Base-by-base conservation (phyloP, 2,113 vertebrate genomes). In the Collichthys lucidus region DNA sequence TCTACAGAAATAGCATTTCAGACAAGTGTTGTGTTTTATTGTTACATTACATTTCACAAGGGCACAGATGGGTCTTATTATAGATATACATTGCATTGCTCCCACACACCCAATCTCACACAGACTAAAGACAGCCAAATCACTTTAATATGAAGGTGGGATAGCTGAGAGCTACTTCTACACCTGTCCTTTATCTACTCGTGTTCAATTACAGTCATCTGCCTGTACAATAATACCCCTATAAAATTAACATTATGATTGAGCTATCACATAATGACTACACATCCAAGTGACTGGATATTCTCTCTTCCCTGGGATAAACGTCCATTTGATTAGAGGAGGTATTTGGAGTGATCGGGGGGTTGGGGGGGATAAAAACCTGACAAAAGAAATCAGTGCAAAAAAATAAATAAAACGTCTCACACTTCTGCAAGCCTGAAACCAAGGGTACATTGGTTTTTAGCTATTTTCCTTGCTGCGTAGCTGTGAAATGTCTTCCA, bases 381-480 rank as follows among this genome's bases (percentile, higher is more conserved):
- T 46, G 14, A 83, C 26, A 29, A 74, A 66, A 74, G 61, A 70
- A 91, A 82, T 86, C 69, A n/a, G 71, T 67, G 65, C 83, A 80
- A 74, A 77, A 66, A 82, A 87, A n/a, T n/a, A 84, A 80, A 77
- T 76, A 66, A 83, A 86, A 84, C 15, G 40, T 83, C 77, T 85
- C 62, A 63, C 64, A 74, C 75, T 77, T 66, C 80, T 78, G 81
- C 68, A 52, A 73, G 74, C 79, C 83, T 71, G 76, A 86, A 87
- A 80, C 87, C 83, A 87, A 91, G 75, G 89, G 83, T 85, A 68
- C 89, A 91, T 90, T 57, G 64, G 82, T 86, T 92, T 92, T 79
- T 72, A 87, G 84, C 84, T 49, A 61, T 88, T 92, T 86, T 80
- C 79, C 74, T 73, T 83, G 29, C 72, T 74, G 44, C 24, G 7